Evolutionary conservation across 2,888 invertebrate genomes (phyloP).

Genomic region (Caradrina clavipalpis): DNA sequence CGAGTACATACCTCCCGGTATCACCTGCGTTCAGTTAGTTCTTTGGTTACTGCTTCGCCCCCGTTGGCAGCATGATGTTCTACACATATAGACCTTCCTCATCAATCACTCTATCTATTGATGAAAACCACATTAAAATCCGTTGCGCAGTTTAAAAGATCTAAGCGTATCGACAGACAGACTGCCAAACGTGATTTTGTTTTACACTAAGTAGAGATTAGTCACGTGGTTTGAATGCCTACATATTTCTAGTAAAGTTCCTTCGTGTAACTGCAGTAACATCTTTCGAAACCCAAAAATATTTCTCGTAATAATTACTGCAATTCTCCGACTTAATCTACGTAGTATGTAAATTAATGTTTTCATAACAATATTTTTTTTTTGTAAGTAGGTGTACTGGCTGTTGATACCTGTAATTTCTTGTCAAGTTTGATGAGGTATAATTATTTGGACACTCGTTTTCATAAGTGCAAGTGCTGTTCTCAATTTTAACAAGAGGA

Average conservation of each 20-base stretch:
- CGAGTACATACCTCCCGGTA: no score
- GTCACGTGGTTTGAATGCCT: slow-evolving; percentile 21
- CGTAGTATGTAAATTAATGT: slow-evolving; percentile 63
- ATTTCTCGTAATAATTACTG: slow-evolving; percentile 66
- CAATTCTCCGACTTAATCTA: slow-evolving; percentile 63
- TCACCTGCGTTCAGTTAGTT: no score
- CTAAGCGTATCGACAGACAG: no score
- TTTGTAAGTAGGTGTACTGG: slow-evolving; percentile 16
- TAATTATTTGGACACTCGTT: slow-evolving; percentile 52
- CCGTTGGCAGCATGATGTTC: no score
- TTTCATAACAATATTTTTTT: slow-evolving; percentile 51
- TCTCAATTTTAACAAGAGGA: slow-evolving; percentile 29
- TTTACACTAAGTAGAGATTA: no score
- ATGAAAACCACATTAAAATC: no score
- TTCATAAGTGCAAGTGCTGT: slow-evolving; percentile 29
- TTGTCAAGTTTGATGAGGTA: slow-evolving; percentile 45
- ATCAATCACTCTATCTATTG: no score
- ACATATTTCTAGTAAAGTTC: slow-evolving; percentile 20
- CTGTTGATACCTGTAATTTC: slow-evolving; percentile 44
- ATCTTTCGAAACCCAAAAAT: slow-evolving; percentile 57
- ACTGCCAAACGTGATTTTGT: no score
- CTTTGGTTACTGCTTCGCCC: no score
- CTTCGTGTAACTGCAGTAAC: slow-evolving; percentile 27
- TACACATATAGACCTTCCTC: no score
- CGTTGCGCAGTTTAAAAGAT: no score